A percentile compares a stretch with the other conserved stretches of the same genome.
phyloP scores from a whole-genome alignment of 1,140 invertebrate genomes.

The Rhynchophorus ferrugineus region DNA sequence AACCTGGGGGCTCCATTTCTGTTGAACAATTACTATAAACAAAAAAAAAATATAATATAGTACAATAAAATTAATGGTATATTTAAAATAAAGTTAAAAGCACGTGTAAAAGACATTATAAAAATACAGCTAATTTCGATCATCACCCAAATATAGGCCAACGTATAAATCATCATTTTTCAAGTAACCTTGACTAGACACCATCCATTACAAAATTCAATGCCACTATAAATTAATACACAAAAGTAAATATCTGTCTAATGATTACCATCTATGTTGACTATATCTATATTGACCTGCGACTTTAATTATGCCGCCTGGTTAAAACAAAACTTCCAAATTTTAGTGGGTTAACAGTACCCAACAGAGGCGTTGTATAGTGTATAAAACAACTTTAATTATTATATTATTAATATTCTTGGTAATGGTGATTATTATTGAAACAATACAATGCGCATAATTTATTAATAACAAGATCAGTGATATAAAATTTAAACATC shows the following conservation, averaged over 20 bases:
- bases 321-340: too few species aligned
- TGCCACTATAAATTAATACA: background rate
- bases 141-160: background rate
- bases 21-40: constrained; percentile 26
- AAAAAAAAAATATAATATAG: background rate
- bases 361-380: too few species aligned
- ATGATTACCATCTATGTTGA: background rate
- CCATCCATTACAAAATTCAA: background rate
- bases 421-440: too few species aligned
- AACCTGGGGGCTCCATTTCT: constrained; percentile 36
- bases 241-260: background rate
- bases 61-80: background rate
- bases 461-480: too few species aligned
- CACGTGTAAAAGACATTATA: background rate
- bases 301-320: background rate
- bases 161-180: background rate
- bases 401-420: too few species aligned
- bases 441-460: too few species aligned
- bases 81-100: background rate
- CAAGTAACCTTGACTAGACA: background rate
- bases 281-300: background rate
- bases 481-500: too few species aligned
- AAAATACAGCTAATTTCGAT: too few species aligned
- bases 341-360: too few species aligned
- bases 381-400: too few species aligned